Evolutionary conservation across 2,888 invertebrate species (phyloP).

Genomic region (Eucera pruinosa): DNA sequence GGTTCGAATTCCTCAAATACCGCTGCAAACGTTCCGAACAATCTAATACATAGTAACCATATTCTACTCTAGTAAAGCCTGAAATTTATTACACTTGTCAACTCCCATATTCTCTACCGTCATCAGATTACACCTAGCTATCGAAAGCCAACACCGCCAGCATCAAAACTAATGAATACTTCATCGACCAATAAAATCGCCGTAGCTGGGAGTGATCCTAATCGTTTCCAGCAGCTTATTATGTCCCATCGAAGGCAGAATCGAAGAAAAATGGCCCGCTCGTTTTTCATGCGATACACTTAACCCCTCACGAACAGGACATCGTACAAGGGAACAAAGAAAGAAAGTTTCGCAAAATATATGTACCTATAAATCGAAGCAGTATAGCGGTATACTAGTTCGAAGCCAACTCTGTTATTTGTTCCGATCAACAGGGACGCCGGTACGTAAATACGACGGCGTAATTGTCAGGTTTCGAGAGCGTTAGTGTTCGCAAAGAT

Average conservation of each 20-base stretch:
- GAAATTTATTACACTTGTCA: not conserved
- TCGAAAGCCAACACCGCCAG: not conserved
- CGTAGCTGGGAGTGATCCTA: slow-evolving; percentile 2
- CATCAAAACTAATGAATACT: slow-evolving; percentile 32
- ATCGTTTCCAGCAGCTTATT: slow-evolving; percentile 37
- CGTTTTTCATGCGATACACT: slow-evolving; percentile 36
- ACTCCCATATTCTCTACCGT: not conserved
- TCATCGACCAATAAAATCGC: slow-evolving; percentile 16
- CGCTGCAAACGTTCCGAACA: too few species aligned
- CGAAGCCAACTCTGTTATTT: slow-evolving; percentile 24
- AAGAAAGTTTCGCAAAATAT: slow-evolving; percentile 33
- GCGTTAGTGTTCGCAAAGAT: slow-evolving; percentile 26
- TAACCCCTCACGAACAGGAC: slow-evolving; percentile 13
- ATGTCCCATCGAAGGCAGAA: slow-evolving; percentile 31
- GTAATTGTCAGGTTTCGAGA: slow-evolving; percentile 47
- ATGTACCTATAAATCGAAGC: slow-evolving; percentile 46
- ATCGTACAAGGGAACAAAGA: not conserved
- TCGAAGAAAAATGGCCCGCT: slow-evolving; percentile 37
- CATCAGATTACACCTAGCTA: slow-evolving; percentile 18
- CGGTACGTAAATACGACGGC: slow-evolving; percentile 37
- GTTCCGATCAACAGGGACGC: slow-evolving; percentile 34
- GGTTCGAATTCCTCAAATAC: too few species aligned
- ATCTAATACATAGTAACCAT: too few species aligned
- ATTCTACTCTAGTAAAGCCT: too few species aligned
- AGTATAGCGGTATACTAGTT: not conserved